These are phyloP conservation scores for Falco columbarius DNA, from an alignment of 2,797 vertebrate genomes.

Conservation along the genomic window DNA sequence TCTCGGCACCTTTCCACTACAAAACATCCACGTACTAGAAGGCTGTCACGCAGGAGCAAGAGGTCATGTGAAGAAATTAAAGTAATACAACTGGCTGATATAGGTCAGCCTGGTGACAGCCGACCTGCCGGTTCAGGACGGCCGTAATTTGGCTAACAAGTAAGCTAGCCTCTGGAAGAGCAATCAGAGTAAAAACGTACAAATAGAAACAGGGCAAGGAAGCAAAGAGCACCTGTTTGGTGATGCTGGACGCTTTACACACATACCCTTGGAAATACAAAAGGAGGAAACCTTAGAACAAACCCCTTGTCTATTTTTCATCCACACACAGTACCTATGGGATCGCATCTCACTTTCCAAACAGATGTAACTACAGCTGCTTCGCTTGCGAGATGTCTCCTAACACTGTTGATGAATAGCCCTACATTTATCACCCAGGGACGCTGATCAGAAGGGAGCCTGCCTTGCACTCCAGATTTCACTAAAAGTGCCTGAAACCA, in stretches of 20 bases:
- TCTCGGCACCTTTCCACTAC: slow-evolving; percentile 31
- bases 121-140: not conserved
- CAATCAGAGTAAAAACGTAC: not conserved
- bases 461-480: slow-evolving; percentile 14
- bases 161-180: not conserved
- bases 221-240: not conserved
- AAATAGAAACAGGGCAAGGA: not conserved
- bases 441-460: not conserved
- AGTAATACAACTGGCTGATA: slow-evolving; percentile 49
- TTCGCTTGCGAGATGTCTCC: not conserved
- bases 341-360: slow-evolving; percentile 54
- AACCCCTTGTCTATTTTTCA: slow-evolving; percentile 36
- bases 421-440: slow-evolving; percentile 40
- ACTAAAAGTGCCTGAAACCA: slow-evolving; percentile 18
- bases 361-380: slow-evolving; percentile 47
- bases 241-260: not conserved
- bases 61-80: slow-evolving; percentile 71
- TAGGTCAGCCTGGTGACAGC: slow-evolving; percentile 8
- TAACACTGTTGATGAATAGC: slow-evolving; percentile 15
- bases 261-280: not conserved
- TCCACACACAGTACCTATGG: not conserved
- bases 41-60: slow-evolving; percentile 47
- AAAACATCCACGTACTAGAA: slow-evolving; percentile 35
- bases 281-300: slow-evolving; percentile 10
- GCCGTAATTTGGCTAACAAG: slow-evolving; percentile 46